phyloP scores from a whole-genome alignment of 64 coral and sea anemone genomes.

The Pocillopora verrucosa region DNA sequence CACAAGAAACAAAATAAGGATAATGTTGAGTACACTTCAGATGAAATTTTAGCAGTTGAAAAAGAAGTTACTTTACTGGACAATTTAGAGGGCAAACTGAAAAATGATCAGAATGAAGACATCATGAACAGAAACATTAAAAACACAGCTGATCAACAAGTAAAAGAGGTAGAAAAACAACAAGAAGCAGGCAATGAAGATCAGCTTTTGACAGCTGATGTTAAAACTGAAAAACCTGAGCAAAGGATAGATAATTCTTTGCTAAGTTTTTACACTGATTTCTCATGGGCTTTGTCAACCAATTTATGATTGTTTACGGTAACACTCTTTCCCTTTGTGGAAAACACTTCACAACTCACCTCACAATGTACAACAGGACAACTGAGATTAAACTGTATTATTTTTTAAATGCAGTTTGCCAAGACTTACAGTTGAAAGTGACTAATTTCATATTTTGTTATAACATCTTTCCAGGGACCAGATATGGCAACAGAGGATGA shows the following conservation, averaged over 20 bases:
- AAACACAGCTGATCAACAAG: background rate
- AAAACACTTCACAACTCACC: too few relatives aligned
- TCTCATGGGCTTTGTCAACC: background rate
- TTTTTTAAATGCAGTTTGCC: too few relatives aligned
- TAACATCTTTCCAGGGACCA: constrained; percentile 25
- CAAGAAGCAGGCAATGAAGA: background rate
- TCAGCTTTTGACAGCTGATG: background rate
- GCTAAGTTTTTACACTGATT: background rate
- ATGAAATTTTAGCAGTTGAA: background rate
- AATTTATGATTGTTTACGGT: background rate
- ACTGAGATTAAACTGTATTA: too few relatives aligned
- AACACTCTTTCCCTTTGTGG: too few relatives aligned
- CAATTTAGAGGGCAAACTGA: background rate
- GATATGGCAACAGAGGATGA: constrained; percentile 88
- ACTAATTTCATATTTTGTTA: background rate
- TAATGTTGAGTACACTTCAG: too few relatives aligned
- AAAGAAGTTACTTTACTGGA: background rate
- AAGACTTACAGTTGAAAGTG: too few relatives aligned
- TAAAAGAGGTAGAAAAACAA: background rate
- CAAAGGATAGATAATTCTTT: constrained; percentile 6
- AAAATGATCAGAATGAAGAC: background rate
- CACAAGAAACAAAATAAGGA: background rate
- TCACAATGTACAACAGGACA: too few relatives aligned
- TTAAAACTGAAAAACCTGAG: background rate
- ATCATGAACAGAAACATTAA: background rate